Evolutionary conservation across 2,113 vertebrate species (phyloP).

Genomic region (Tonatia bakeri): DNA sequence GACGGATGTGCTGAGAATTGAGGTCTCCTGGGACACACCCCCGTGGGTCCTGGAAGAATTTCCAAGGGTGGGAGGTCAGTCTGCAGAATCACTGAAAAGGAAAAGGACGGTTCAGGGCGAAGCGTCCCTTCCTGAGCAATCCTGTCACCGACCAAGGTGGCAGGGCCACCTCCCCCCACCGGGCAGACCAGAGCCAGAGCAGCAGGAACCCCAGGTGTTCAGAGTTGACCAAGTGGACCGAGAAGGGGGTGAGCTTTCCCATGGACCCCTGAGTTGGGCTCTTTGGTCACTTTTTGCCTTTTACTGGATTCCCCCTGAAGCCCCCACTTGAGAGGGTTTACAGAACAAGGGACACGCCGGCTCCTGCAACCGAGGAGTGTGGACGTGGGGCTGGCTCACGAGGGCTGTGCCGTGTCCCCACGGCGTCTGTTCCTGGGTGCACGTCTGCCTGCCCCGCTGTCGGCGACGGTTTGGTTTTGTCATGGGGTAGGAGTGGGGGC

Average conservation of each 20-base stretch:
- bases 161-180: fast-evolving
- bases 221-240: not conserved
- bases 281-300: not conserved
- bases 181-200: fast-evolving
- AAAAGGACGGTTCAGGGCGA: not conserved
- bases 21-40: not conserved
- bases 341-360: fast-evolving
- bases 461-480: fast-evolving
- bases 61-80: not conserved
- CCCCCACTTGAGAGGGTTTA: not conserved
- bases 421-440: not conserved
- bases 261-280: not conserved
- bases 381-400: not conserved
- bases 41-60: fast-evolving
- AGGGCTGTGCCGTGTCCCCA: not conserved
- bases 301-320: not conserved
- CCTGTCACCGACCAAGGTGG: not conserved
- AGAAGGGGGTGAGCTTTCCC: too few species aligned
- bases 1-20: fast-evolving
- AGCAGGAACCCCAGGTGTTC: too few species aligned
- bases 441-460: fast-evolving
- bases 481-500: fast-evolving
- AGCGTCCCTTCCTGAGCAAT: not conserved
- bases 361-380: fast-evolving
- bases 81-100: not conserved